A percentile compares a stretch with the other conserved stretches of the same genome.
These are phyloP conservation scores for Zaprionus gabonicus DNA, from an alignment of 1,140 invertebrate genomes.

Conservation along the genomic window DNA sequence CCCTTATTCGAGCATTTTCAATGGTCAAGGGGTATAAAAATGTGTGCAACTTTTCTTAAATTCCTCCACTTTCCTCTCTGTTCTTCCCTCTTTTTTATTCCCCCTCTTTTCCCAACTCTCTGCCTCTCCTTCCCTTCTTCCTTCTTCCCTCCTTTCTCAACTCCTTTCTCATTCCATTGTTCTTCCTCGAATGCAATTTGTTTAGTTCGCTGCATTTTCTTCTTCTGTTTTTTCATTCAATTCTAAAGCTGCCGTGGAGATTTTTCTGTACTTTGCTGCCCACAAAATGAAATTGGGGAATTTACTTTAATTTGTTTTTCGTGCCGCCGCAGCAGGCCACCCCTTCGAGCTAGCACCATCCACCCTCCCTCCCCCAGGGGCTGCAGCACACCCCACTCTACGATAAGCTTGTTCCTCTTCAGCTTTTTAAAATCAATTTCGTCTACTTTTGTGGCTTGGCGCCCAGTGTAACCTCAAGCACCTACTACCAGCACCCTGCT, in stretches of 20 bases:
- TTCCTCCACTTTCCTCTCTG: neutral
- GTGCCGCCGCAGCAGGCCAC: constrained; percentile 61
- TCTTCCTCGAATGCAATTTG: constrained; percentile 69
- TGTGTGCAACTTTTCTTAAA: constrained; percentile 7
- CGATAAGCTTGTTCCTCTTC: constrained; percentile 19
- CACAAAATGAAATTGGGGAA: constrained; percentile 80
- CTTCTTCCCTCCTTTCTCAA: too few species aligned
- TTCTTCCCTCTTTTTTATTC: too few species aligned
- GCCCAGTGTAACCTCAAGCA: neutral
- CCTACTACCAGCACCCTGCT: neutral
- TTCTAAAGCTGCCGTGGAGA: constrained; percentile 31
- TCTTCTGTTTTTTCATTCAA: constrained; percentile 50
- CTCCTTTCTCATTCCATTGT: neutral
- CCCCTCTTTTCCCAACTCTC: neutral
- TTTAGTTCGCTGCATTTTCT: constrained; percentile 67
- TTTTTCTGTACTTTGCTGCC: constrained; percentile 49
- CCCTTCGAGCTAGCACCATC: neutral
- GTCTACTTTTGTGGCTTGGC: constrained; percentile 65
- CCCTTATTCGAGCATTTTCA: too few species aligned
- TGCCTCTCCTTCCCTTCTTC: too few species aligned
- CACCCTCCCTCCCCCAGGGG: neutral
- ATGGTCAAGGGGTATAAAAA: neutral
- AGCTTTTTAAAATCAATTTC: constrained; percentile 81
- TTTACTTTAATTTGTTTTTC: constrained; percentile 82
- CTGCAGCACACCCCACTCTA: neutral